Evolutionary conservation across 2,113 vertebrate genomes (phyloP), one percentile per base, ranked within the genome.

Genomic region (Gallinago undulata): DNA sequence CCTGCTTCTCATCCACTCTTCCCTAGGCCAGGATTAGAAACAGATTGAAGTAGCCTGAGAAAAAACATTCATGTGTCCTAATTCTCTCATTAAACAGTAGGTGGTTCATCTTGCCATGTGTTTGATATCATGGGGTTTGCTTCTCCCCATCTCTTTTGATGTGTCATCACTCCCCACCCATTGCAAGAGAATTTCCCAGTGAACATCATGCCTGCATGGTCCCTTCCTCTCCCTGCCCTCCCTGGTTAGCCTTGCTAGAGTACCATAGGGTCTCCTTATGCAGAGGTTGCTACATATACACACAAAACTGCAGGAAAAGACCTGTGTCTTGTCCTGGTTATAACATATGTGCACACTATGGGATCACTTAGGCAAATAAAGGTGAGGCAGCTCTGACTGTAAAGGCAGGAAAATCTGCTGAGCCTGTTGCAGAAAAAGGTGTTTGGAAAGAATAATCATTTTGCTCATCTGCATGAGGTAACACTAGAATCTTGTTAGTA

Each of bases 11-110:
- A 84, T 91, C 87, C 81, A 6, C 3, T 59, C 66, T 78, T 64
- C 70, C 27, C 19, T 35, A 39, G 59, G 55, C 50, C 11, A 12
- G 81, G 81, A 96, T 96, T 94, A 66, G 79, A 96, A 95, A 76
- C 95, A 96, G 90, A 93, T 63, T 89, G 87, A 66, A 77, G 74
- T 11, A 92, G 91, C 78, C 83, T 93, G 91, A 94, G 91, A 82
- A 94, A 89, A 81, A 50, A 13, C 37, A 23, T 70, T 63, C 56
- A 11, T 4, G 3, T 55, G 60, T 72, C 93, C 90, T 45, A 68
- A 73, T 78, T 74, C 68, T 68, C 84, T 55, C 22, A 6, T 89
- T 87, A 78, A 84, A 67, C 90, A 37, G 73, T 8, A 93, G 84
- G 81, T 81, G 87, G 84, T 89, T 94, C 47, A 21, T 55, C 69